phyloP scores from a whole-genome alignment of 2,797 vertebrate genomes.

The Hoplostethus atlanticus region DNA sequence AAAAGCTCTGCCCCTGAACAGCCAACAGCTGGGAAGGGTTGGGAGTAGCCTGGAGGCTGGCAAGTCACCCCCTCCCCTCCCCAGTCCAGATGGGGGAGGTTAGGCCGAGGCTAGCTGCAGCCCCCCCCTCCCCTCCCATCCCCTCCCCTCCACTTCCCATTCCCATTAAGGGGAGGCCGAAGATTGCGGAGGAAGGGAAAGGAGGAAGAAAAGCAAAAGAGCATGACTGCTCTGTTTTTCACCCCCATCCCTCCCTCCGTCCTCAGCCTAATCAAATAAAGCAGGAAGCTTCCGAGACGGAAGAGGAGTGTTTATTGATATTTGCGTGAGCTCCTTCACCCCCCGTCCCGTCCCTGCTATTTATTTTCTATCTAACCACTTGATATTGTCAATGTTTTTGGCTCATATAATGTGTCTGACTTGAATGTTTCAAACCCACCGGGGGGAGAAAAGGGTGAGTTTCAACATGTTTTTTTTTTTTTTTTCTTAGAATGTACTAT shows the following conservation, averaged over 20 bases:
- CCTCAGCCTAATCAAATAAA: constrained; percentile 98
- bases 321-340: constrained; percentile 84
- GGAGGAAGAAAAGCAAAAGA: constrained; percentile 96
- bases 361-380: constrained; percentile 77
- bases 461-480: constrained; percentile 17
- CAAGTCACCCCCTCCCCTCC: constrained; percentile 88
- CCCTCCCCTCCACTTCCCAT: constrained; percentile 85
- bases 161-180: constrained; percentile 94
- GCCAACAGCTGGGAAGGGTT: constrained; percentile 99
- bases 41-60: constrained; percentile 99
- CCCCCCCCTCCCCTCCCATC: constrained; percentile 34
- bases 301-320: constrained; percentile 96
- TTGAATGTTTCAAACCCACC: constrained; percentile 42
- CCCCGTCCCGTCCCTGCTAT: constrained; percentile 78
- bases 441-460: constrained; percentile 6
- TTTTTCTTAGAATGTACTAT: constrained; percentile 47
- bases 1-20: constrained; percentile 83
- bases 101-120: constrained; percentile 96
- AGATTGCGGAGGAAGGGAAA: constrained; percentile 92
- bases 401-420: constrained; percentile 32
- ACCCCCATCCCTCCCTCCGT: constrained; percentile 68
- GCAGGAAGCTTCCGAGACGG: constrained; percentile 96
- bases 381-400: constrained; percentile 58
- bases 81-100: constrained; percentile 98
- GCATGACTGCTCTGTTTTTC: constrained; percentile 98